Percentiles rank a stretch among this genome's conserved stretches.
Evolutionary conservation across 2,113 vertebrate genomes (phyloP).

Genomic region (Pholis gunnellus): DNA sequence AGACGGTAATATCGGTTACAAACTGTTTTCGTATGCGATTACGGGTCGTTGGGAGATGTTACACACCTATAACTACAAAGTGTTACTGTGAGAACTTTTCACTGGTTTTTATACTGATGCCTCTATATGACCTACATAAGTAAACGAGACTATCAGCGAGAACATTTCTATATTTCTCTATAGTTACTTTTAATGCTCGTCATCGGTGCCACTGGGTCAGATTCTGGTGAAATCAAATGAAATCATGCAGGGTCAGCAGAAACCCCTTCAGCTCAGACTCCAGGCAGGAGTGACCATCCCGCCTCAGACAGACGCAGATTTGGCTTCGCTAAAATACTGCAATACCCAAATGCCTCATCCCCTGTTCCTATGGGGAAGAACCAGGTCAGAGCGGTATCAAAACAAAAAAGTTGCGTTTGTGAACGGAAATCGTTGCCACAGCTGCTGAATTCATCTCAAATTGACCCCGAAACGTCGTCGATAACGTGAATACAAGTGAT

Average conservation of each 20-base stretch:
- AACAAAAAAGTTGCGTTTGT: not conserved
- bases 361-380: not conserved
- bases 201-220: too few species aligned
- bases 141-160: too few species aligned
- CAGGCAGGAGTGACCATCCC: too few species aligned
- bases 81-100: too few species aligned
- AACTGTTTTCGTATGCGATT: not conserved
- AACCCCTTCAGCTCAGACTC: too few species aligned
- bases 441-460: not conserved
- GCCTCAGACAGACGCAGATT: too few species aligned
- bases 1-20: not conserved
- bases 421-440: not conserved
- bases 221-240: too few species aligned
- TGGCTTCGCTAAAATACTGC: not conserved
- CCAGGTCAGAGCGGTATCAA: not conserved
- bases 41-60: not conserved
- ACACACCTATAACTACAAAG: not conserved
- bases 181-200: too few species aligned
- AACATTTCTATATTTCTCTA: too few species aligned
- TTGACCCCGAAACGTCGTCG: not conserved
- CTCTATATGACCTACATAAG: too few species aligned
- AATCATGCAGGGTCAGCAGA: too few species aligned
- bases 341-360: not conserved
- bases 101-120: too few species aligned
- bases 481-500: not conserved